These are phyloP conservation scores for Lineus longissimus DNA, from an alignment of 1,140 invertebrate species.

Conservation along the genomic window DNA sequence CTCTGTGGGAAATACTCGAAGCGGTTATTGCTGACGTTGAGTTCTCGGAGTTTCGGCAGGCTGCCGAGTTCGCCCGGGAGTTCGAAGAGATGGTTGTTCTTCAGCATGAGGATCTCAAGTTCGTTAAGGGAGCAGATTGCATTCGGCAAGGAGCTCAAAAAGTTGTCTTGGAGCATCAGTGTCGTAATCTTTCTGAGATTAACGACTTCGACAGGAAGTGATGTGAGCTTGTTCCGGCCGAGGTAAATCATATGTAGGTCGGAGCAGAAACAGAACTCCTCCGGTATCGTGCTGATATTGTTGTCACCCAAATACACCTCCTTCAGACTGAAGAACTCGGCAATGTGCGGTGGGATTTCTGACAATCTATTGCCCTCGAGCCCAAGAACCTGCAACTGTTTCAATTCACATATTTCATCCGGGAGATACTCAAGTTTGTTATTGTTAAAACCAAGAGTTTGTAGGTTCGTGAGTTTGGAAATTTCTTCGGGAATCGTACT, in stretches of 20 bases:
- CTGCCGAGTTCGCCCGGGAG: conserved; percentile 39
- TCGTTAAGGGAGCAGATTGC: conserved; percentile 29
- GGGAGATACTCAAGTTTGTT: conserved; percentile 37
- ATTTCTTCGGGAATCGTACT: conserved; percentile 39
- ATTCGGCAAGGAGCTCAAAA: conserved; percentile 28
- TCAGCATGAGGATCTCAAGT: conserved; percentile 29
- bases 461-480: conserved; percentile 30
- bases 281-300: conserved; percentile 33
- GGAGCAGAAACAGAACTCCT: conserved; percentile 43
- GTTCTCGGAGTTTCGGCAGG: conserved; percentile 34
- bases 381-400: conserved; percentile 33
- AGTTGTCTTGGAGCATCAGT: conserved; percentile 34
- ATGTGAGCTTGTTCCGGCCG: conserved; percentile 30
- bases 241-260: conserved; percentile 40
- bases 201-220: conserved; percentile 37
- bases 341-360: conserved; percentile 35
- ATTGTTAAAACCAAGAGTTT: conserved; percentile 42
- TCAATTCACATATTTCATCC: conserved; percentile 34
- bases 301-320: conserved; percentile 46
- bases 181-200: conserved; percentile 36
- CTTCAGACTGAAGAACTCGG: conserved; percentile 36
- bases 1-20: conserved; percentile 40
- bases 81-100: conserved; percentile 33
- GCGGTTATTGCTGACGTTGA: conserved; percentile 41
- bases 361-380: conserved; percentile 40